Evolutionary conservation across 1,140 invertebrate genomes (phyloP).

Genomic region (Muscidifurax raptorellus): DNA sequence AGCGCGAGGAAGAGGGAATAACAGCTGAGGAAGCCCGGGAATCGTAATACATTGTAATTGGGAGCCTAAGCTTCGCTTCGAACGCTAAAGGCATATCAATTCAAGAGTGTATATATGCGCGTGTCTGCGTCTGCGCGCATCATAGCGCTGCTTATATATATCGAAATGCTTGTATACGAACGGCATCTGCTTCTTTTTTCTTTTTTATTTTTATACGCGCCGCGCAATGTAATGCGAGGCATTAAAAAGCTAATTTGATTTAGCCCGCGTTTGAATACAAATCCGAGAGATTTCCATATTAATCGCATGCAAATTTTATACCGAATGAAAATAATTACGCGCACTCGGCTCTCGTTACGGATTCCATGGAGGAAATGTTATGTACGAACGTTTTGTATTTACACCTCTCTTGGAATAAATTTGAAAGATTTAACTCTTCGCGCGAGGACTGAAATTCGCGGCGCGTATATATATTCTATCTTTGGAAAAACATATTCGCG

Average conservation of each 20-base stretch:
- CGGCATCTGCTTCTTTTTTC: neutral
- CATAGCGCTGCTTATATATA: too few species aligned
- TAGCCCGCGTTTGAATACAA: conserved; percentile 22
- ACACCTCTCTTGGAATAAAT: neutral
- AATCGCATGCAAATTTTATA: neutral
- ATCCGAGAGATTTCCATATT: conserved; percentile 22
- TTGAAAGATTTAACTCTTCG: neutral
- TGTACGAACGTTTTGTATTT: conserved; percentile 9
- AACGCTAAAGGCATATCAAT: conserved; percentile 34
- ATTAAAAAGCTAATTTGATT: conserved; percentile 9
- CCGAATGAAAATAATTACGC: neutral
- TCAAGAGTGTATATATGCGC: neutral
- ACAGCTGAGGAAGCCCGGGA: neutral
- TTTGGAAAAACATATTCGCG: neutral
- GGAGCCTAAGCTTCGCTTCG: conserved; percentile 2
- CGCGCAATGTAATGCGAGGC: neutral
- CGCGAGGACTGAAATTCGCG: neutral
- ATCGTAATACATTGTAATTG: conserved; percentile 45
- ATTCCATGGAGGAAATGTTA: neutral
- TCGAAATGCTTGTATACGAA: too few species aligned
- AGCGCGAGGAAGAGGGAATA: neutral
- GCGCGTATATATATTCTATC: neutral
- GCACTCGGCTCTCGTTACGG: neutral
- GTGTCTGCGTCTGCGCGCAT: neutral
- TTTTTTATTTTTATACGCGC: conserved; percentile 20